Evolutionary conservation across 2,113 vertebrate genomes (phyloP).

Genomic region (Amazona vittata): DNA sequence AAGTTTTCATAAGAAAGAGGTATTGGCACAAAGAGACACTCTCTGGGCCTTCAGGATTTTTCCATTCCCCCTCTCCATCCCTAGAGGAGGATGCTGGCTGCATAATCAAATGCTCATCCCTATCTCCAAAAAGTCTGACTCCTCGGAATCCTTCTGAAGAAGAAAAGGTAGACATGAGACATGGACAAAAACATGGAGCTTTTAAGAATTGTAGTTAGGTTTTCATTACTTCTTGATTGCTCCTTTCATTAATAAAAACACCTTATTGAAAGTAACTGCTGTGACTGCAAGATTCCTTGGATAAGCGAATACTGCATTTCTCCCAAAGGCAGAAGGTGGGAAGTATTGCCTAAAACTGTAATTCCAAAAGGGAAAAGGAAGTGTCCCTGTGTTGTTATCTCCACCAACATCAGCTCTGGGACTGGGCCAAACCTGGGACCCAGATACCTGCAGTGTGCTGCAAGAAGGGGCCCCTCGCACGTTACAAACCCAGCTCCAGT

Average conservation of each 20-base stretch:
- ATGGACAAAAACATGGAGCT: background rate
- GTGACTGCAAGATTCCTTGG: background rate
- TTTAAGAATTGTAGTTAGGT: background rate
- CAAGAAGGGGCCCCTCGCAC: background rate
- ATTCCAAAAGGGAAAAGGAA: background rate
- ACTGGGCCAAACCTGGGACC: background rate
- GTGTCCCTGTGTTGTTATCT: background rate
- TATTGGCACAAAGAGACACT: background rate
- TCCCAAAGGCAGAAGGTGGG: background rate
- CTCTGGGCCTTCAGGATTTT: background rate
- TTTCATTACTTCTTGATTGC: background rate
- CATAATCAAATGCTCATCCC: background rate
- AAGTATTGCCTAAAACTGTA: background rate
- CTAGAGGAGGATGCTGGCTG: background rate
- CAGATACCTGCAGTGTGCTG: background rate
- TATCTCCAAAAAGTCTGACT: background rate
- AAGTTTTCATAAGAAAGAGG: background rate
- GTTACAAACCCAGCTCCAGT: background rate
- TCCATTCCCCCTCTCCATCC: background rate
- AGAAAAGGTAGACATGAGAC: background rate
- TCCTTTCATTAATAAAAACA: background rate
- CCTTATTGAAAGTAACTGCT: background rate
- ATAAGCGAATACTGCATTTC: background rate
- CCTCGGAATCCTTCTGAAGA: background rate
- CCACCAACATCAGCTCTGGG: background rate